A percentile compares a stretch with the other conserved stretches of the same genome.
phyloP scores from a whole-genome alignment of 2,797 vertebrate species.

The Sorex maritimensis region DNA sequence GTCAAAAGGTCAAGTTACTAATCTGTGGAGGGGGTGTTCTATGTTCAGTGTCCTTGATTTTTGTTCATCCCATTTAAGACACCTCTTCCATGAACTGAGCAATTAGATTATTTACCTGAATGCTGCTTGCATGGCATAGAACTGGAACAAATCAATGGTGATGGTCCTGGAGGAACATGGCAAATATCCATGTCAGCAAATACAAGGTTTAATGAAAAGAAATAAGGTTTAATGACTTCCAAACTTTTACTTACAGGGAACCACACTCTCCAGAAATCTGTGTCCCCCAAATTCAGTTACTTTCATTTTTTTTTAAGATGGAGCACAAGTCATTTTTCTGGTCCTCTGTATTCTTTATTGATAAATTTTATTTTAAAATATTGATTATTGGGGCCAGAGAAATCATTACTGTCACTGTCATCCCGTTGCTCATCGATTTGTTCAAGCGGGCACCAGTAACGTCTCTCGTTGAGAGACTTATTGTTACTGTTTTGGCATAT shows the following conservation, averaged over 20 bases:
- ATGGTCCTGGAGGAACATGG: slow-evolving; percentile 22
- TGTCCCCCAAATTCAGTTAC: background rate
- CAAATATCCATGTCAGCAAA: background rate
- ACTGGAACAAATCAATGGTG: slow-evolving; percentile 24
- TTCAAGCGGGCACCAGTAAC: no score
- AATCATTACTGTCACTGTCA: no score
- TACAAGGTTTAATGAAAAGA: background rate
- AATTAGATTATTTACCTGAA: slow-evolving; percentile 30
- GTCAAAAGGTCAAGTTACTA: background rate
- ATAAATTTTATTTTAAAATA: slow-evolving; percentile 9
- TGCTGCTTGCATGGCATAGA: slow-evolving; percentile 14
- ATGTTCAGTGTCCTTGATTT: background rate
- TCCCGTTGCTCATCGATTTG: no score
- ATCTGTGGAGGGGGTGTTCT: background rate
- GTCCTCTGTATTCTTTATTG: background rate
- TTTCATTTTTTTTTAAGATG: background rate
- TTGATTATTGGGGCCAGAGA: background rate
- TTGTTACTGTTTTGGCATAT: no score
- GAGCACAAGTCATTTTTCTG: background rate
- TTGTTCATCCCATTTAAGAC: background rate
- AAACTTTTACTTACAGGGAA: background rate
- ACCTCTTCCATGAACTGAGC: background rate
- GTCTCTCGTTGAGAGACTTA: no score
- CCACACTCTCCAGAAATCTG: background rate
- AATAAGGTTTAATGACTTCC: background rate